phyloP scores from a whole-genome alignment of 2,888 invertebrate species.

The Germaria angustata region DNA sequence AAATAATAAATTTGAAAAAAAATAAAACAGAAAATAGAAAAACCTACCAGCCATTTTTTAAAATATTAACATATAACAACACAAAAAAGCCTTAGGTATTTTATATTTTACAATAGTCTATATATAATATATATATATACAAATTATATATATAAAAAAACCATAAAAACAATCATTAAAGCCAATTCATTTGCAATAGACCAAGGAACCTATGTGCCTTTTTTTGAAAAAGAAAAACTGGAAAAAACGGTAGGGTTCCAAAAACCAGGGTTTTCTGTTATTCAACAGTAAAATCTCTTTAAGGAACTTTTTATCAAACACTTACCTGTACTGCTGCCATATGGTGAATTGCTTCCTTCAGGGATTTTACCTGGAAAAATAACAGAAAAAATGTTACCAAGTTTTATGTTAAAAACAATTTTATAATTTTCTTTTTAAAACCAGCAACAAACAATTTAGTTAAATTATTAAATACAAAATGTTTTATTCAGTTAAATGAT shows the following conservation, averaged over 20 bases:
- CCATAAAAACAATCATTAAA: slow-evolving; percentile 75
- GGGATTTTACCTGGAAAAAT: background rate
- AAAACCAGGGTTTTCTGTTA: slow-evolving; percentile 67
- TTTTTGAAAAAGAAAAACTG: slow-evolving; percentile 41
- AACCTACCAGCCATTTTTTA: slow-evolving; percentile 67
- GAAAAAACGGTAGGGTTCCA: slow-evolving; percentile 68
- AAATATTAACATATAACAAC: slow-evolving; percentile 67
- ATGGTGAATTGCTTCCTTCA: background rate
- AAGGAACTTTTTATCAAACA: background rate
- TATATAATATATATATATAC: slow-evolving; percentile 70
- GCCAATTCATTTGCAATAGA: slow-evolving; percentile 77
- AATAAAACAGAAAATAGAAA: slow-evolving; percentile 26
- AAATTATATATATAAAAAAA: slow-evolving; percentile 69
- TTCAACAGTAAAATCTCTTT: background rate
- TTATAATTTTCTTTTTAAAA: slow-evolving; percentile 45
- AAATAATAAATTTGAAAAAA: slow-evolving; percentile 34
- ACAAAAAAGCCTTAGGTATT: slow-evolving; percentile 68
- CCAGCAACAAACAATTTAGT: slow-evolving; percentile 68
- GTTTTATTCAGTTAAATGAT: slow-evolving; percentile 65
- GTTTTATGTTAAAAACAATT: slow-evolving; percentile 56
- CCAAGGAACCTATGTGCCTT: slow-evolving; percentile 67
- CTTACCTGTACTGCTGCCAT: slow-evolving; percentile 61
- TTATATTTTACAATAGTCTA: slow-evolving; percentile 74
- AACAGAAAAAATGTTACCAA: slow-evolving; percentile 57
- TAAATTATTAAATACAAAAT: slow-evolving; percentile 68